Percentiles rank a stretch among this genome's conserved stretches.
Evolutionary conservation across 2,888 invertebrate species (phyloP).

Genomic region (Choreutis nemorana): DNA sequence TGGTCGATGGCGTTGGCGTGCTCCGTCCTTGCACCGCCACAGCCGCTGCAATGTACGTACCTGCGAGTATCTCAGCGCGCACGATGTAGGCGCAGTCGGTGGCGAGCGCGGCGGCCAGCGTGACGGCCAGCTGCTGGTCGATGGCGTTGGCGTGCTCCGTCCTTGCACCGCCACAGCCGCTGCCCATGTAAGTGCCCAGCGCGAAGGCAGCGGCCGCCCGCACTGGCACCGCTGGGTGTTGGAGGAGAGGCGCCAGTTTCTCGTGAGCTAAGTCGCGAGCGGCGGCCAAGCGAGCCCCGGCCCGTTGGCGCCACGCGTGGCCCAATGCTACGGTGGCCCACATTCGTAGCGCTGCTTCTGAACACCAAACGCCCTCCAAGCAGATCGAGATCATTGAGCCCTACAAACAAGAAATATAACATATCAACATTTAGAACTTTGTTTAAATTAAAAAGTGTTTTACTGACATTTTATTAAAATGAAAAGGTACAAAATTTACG

Average conservation of each 20-base stretch:
- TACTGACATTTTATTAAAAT: too few species aligned
- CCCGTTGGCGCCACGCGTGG: constrained; percentile 88
- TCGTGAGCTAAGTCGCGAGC: constrained; percentile 97
- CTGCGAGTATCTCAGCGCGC: constrained; percentile 85
- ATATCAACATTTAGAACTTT: background rate
- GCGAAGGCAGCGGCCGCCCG: constrained; percentile 96
- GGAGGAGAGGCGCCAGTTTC: constrained; percentile 83
- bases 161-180: constrained; percentile 74
- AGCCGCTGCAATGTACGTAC: too few species aligned
- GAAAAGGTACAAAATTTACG: too few species aligned
- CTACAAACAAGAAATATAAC: too few species aligned
- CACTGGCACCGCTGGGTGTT: too few species aligned
- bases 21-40: too few species aligned
- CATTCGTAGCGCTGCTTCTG: constrained; percentile 72
- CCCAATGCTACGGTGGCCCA: constrained; percentile 96
- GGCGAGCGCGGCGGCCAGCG: constrained; percentile 78
- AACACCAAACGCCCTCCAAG: constrained; percentile 77
- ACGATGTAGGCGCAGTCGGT: constrained; percentile 90
- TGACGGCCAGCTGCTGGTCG: constrained; percentile 91
- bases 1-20: too few species aligned
- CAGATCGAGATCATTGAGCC: constrained; percentile 91
- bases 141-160: constrained; percentile 94
- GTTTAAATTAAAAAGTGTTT: too few species aligned
- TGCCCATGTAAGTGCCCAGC: constrained; percentile 91
- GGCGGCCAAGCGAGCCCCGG: constrained; percentile 92